These are phyloP conservation scores for Tachycineta bicolor DNA, from an alignment of 2,113 vertebrate genomes.

Conservation along the genomic window DNA sequence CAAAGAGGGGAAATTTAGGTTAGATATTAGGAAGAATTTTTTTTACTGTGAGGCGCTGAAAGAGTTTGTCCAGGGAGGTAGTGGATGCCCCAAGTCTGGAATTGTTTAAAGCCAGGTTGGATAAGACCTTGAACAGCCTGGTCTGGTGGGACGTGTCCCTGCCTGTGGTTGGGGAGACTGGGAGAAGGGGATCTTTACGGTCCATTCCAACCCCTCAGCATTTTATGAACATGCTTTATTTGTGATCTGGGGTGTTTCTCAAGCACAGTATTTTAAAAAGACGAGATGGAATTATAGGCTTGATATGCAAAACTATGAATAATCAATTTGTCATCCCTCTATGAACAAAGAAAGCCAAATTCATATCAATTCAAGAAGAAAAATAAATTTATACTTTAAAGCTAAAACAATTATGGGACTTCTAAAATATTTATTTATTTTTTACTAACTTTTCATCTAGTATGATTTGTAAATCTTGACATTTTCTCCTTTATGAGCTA, in stretches of 20 bases:
- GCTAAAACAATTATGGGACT: background rate
- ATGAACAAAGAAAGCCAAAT: background rate
- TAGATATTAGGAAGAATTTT: background rate
- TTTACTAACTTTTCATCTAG: background rate
- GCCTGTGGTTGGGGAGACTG: rapidly evolving
- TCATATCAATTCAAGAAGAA: background rate
- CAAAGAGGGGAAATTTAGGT: background rate
- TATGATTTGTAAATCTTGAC: background rate
- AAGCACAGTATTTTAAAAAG: background rate
- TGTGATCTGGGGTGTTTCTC: background rate
- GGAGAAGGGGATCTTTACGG: background rate
- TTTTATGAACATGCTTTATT: background rate
- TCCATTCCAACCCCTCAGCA: background rate
- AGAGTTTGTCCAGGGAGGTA: background rate
- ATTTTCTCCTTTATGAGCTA: background rate
- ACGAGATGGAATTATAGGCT: background rate
- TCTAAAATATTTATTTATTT: background rate
- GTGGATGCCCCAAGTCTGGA: background rate
- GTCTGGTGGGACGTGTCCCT: background rate
- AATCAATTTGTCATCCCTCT: background rate
- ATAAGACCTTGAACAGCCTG: background rate
- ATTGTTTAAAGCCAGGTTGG: background rate
- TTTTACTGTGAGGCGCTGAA: background rate
- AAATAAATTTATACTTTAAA: background rate
- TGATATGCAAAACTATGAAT: background rate